Base-by-base conservation (phyloP, 2,888 invertebrate genomes). In the Myathropa florea region DNA sequence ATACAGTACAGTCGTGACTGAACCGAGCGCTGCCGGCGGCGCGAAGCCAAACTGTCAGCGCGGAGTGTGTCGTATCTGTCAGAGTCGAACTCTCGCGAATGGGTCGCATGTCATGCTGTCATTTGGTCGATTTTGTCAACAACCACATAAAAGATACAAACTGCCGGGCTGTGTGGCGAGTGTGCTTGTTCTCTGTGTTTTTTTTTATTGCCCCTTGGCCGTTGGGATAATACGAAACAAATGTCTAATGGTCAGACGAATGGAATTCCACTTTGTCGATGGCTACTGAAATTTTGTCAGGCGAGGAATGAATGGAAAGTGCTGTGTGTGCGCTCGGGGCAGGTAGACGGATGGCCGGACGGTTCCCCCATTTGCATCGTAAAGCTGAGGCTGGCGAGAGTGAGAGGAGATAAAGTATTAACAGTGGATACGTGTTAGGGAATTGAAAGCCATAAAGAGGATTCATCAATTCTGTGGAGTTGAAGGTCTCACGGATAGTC, bases 91-190 rank as follows among this genome's bases (percentile, higher is more conserved):
- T 55, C 57, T 39, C n/a, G 67, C 63, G 36, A 30, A 63, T 30
- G 75, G 55, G 68, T n/a, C 61, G 24, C 72, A 73, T 67, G 78
- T 78, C 72, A 61, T 57, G 61, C 72, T 83, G 78, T 83, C 83
- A 73, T 57, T 73, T 24, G 30, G 33, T 30, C 72, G 72, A 72
- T 72, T 55, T 57, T 65, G 39, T 57, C 21, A 55, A 81, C 36
- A 73, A 12, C 28, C 33, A 36, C 39, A 26, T 26, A 28, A 28
- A 28, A 60, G 60, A 26, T 28, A 57, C 57, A 26, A 10, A 65
- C 4, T 28, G 21, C 3, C 10, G 2, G 10, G 12, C 10, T 71
- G 21, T 55, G 33, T 64, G 46, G n/a, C 18, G n/a, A n/a, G n/a
- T n/a, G n/a, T n/a, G n/a, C n/a, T n/a, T n/a, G n/a, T n/a, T n/a